Conservation (phyloP, 2,113 vertebrate species). For the Hemiscyllium ocellatum region DNA sequence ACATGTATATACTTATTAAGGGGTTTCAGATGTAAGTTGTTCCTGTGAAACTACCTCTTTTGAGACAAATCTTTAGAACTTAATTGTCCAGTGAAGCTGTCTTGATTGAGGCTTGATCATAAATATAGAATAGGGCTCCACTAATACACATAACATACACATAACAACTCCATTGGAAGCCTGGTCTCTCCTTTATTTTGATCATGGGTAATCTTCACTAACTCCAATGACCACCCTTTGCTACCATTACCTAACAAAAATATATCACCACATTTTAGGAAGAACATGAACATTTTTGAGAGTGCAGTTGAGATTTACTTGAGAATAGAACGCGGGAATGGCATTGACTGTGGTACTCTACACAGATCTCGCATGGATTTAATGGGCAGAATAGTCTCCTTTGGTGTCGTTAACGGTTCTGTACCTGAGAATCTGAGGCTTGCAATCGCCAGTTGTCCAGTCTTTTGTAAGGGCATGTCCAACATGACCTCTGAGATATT, state of each 20-base stretch:
- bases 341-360: neutral
- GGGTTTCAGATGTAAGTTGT: neutral
- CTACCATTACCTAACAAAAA: no score
- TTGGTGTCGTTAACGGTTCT: neutral
- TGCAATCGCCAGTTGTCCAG: neutral
- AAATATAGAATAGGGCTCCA: neutral
- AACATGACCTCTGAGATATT: neutral
- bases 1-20: neutral
- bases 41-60: neutral
- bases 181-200: neutral
- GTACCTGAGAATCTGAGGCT: neutral
- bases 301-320: neutral
- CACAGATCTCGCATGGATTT: neutral
- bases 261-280: neutral
- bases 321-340: neutral
- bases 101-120: neutral
- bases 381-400: neutral
- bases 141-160: no score
- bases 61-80: neutral
- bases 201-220: neutral
- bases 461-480: neutral
- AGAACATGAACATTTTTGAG: neutral
- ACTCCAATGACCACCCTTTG: neutral
- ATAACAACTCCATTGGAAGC: neutral
- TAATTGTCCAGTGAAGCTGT: neutral